Evolutionary conservation across 2,113 vertebrate genomes (phyloP).

Genomic region (Butorides virescens): DNA sequence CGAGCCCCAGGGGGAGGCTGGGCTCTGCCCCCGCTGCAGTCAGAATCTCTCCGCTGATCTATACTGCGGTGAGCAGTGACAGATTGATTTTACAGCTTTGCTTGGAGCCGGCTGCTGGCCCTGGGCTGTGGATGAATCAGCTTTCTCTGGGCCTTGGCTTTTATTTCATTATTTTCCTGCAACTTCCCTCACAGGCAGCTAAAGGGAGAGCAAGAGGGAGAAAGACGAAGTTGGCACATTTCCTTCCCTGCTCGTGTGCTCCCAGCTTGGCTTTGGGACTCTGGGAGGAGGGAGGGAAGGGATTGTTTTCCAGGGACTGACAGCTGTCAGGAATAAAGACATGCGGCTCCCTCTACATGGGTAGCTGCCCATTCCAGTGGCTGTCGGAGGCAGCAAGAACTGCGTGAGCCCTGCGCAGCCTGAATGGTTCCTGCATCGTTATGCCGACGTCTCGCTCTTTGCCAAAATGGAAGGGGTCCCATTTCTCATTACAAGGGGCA

Average conservation of each 20-base stretch:
- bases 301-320: slow-evolving; percentile 14
- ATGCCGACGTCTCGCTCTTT: background rate
- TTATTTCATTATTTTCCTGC: slow-evolving; percentile 70
- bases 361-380: background rate
- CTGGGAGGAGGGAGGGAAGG: background rate
- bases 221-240: slow-evolving; percentile 2
- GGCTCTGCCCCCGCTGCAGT: slow-evolving; percentile 53
- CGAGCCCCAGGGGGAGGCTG: background rate
- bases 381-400: background rate
- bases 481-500: background rate
- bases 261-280: background rate
- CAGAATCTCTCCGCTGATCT: slow-evolving; percentile 57
- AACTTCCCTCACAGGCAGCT: slow-evolving; percentile 50
- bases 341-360: background rate
- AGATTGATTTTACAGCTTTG: slow-evolving; percentile 73
- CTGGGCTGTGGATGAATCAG: slow-evolving; percentile 73
- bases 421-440: background rate
- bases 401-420: accelerated
- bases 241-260: background rate
- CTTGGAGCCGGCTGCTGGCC: slow-evolving; percentile 68
- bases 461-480: background rate
- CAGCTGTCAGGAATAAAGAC: slow-evolving; percentile 27
- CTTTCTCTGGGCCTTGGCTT: slow-evolving; percentile 71
- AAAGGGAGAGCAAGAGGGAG: slow-evolving; percentile 16
- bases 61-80: slow-evolving; percentile 71